Conservation (phyloP, 2,797 vertebrate genomes). For the Buphagus erythrorhynchus region DNA sequence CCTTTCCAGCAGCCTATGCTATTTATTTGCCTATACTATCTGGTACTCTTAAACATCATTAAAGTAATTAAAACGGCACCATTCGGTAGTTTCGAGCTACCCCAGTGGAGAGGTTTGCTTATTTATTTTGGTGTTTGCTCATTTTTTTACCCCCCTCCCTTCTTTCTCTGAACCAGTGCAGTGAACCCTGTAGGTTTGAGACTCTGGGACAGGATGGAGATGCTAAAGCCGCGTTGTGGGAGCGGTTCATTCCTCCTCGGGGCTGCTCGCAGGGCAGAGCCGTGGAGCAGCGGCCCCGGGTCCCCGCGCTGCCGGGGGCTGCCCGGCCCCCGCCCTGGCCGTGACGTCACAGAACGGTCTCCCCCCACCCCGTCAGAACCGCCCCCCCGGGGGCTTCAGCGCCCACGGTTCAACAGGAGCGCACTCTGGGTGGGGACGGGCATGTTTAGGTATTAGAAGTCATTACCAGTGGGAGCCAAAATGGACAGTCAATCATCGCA, state of each 20-base stretch:
- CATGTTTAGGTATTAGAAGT: constrained; percentile 59
- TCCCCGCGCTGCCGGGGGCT: constrained; percentile 42
- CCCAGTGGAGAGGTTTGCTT: background rate
- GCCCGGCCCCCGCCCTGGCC: constrained; percentile 43
- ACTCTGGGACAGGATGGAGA: background rate
- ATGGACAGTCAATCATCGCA: constrained; percentile 69
- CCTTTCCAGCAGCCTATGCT: background rate
- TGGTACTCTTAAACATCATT: constrained; percentile 53
- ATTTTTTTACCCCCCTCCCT: background rate
- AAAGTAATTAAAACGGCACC: constrained; percentile 45
- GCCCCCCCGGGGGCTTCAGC: background rate
- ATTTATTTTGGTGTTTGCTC: background rate
- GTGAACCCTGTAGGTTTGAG: background rate
- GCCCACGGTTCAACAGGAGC: constrained; percentile 48
- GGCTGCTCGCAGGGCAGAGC: background rate
- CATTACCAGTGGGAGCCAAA: constrained; percentile 67
- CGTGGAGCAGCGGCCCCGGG: background rate
- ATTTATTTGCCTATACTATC: constrained; percentile 37
- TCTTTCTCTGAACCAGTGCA: background rate
- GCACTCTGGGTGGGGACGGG: background rate
- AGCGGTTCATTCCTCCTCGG: background rate
- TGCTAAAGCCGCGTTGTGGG: background rate
- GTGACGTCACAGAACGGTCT: constrained; percentile 57
- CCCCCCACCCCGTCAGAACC: background rate
- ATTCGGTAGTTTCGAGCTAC: constrained; percentile 50